These are phyloP conservation scores for Mimas tiliae DNA, from an alignment of 2,888 invertebrate genomes.

Conservation along the genomic window DNA sequence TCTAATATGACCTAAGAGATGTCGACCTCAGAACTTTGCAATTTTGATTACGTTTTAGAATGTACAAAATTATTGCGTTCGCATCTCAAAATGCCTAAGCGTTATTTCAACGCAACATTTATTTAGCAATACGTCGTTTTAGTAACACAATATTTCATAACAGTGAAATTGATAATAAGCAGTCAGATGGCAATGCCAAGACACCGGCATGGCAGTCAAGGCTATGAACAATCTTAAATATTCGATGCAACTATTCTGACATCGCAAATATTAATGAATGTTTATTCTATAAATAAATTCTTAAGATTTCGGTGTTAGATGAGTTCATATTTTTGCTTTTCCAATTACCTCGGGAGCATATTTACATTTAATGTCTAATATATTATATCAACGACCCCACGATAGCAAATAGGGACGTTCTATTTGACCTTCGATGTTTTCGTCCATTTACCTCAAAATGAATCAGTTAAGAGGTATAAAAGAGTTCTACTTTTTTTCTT, in stretches of 20 bases:
- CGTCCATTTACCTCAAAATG: too few relatives aligned
- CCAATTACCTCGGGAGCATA: background rate
- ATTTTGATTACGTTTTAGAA: constrained; percentile 26
- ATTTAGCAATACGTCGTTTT: constrained; percentile 58
- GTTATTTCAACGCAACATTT: constrained; percentile 46
- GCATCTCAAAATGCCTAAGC: constrained; percentile 27
- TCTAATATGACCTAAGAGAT: background rate
- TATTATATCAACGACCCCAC: too few relatives aligned
- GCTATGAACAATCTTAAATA: constrained; percentile 37
- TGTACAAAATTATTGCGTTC: constrained; percentile 29
- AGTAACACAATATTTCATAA: constrained; percentile 65
- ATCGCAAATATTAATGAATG: constrained; percentile 8
- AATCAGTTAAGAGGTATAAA: too few relatives aligned
- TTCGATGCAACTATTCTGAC: constrained; percentile 20
- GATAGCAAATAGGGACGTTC: too few relatives aligned
- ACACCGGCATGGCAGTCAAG: constrained; percentile 53
- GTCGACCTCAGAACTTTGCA: constrained; percentile 13
- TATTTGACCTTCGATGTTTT: too few relatives aligned
- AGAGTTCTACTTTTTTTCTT: too few relatives aligned
- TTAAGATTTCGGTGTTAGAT: background rate
- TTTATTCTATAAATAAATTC: background rate
- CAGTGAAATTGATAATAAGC: constrained; percentile 66
- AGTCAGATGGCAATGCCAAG: constrained; percentile 60
- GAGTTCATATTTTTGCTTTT: background rate
- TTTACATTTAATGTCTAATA: background rate